phyloP scores from a whole-genome alignment of 2,888 invertebrate genomes.

The Euspilapteryx auroguttella region DNA sequence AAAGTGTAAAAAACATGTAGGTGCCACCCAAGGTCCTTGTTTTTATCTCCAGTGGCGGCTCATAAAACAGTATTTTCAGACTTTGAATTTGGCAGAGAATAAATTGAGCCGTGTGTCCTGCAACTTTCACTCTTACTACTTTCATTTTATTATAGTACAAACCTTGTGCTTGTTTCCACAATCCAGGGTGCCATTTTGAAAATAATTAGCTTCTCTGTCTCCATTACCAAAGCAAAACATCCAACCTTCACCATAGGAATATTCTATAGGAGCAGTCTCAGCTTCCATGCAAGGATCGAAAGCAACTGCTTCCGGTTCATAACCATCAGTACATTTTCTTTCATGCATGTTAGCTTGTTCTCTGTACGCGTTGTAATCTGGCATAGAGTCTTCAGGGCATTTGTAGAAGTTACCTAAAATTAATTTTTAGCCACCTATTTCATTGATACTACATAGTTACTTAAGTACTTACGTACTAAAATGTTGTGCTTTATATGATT shows the following conservation, averaged over 20 bases:
- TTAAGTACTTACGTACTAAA: too few relatives aligned
- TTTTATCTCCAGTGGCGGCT: too few relatives aligned
- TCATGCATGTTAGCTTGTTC: slow-evolving; percentile 48
- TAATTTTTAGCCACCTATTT: too few relatives aligned
- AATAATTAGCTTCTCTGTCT: slow-evolving; percentile 46
- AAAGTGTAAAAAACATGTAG: too few relatives aligned
- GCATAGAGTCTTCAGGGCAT: slow-evolving; percentile 41
- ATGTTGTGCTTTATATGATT: too few relatives aligned
- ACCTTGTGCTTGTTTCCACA: slow-evolving; percentile 47
- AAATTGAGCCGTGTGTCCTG: too few relatives aligned
- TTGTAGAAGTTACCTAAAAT: slow-evolving; percentile 34
- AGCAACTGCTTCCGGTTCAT: slow-evolving; percentile 22
- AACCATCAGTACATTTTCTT: slow-evolving; percentile 36
- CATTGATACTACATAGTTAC: too few relatives aligned
- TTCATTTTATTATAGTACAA: too few relatives aligned
- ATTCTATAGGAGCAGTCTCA: slow-evolving; percentile 47
- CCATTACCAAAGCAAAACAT: slow-evolving; percentile 51
- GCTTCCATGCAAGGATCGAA: slow-evolving; percentile 49
- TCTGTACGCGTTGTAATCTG: slow-evolving; percentile 38
- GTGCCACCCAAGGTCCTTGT: too few relatives aligned
- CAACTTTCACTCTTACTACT: too few relatives aligned
- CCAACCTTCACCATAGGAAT: slow-evolving; percentile 50
- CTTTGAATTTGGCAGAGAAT: too few relatives aligned
- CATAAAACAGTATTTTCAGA: too few relatives aligned
- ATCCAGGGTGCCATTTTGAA: slow-evolving; percentile 44